Evolutionary conservation across 2,797 vertebrate genomes (phyloP).

Genomic region (Novumbra hubbsi): DNA sequence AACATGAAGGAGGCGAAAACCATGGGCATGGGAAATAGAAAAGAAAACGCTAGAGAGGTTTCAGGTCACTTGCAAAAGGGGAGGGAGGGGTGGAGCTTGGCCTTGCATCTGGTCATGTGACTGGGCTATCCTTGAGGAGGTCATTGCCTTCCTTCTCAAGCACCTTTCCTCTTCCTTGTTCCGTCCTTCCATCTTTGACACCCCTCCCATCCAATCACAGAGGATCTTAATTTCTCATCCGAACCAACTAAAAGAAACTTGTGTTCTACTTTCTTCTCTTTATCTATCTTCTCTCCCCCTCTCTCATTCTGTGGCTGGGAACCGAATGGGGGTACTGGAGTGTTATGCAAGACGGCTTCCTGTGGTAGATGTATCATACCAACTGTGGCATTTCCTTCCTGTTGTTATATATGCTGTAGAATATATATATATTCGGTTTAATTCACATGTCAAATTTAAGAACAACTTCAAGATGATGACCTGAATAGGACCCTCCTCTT

Average conservation of each 20-base stretch:
- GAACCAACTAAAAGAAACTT: background rate
- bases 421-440: no score
- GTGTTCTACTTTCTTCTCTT: background rate
- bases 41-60: slow-evolving; percentile 15
- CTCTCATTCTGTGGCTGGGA: background rate
- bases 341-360: slow-evolving; percentile 5
- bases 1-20: background rate
- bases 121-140: slow-evolving; percentile 63
- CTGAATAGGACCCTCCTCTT: slow-evolving; percentile 28
- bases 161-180: slow-evolving; percentile 29
- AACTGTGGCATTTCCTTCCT: background rate
- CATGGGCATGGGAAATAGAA: background rate
- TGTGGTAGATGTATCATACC: slow-evolving; percentile 28
- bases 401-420: no score
- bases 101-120: slow-evolving; percentile 51
- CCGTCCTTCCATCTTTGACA: slow-evolving; percentile 24
- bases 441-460: no score
- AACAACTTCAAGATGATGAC: background rate
- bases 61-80: slow-evolving; percentile 20
- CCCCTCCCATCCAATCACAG: background rate
- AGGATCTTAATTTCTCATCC: background rate
- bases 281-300: background rate
- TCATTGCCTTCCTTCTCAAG: slow-evolving; percentile 47
- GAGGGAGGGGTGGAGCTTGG: slow-evolving; percentile 34
- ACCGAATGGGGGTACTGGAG: background rate